These are phyloP conservation scores for Subacronicta megacephala DNA, from an alignment of 2,888 invertebrate species.

Conservation along the genomic window DNA sequence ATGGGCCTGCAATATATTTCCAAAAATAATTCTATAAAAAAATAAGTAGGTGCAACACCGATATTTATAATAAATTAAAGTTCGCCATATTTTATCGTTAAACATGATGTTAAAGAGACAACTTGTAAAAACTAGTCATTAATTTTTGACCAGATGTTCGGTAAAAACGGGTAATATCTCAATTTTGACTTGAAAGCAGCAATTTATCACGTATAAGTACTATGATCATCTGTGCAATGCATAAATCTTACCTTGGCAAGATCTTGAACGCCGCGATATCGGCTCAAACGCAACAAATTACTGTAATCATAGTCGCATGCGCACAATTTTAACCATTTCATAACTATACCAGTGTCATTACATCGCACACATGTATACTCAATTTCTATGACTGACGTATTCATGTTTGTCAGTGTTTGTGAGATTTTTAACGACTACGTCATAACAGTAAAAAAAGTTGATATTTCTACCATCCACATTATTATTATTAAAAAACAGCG, in stretches of 20 bases:
- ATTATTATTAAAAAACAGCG: too few species aligned
- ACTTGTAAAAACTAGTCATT: constrained; percentile 36
- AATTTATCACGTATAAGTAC: constrained; percentile 57
- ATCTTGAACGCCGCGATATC: constrained; percentile 66
- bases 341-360: constrained; percentile 66
- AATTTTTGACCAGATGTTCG: constrained; percentile 51
- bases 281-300: constrained; percentile 69
- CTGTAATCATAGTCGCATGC: constrained; percentile 71
- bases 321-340: constrained; percentile 68
- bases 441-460: background rate
- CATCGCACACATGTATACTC: constrained; percentile 42
- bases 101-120: constrained; percentile 41
- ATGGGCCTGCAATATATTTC: constrained; percentile 2
- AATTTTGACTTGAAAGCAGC: constrained; percentile 51
- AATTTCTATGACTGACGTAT: constrained; percentile 38
- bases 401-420: constrained; percentile 21
- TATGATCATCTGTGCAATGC: constrained; percentile 54
- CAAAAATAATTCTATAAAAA: constrained; percentile 11
- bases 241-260: constrained; percentile 66
- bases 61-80: constrained; percentile 38
- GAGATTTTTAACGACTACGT: background rate
- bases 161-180: constrained; percentile 55
- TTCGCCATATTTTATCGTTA: constrained; percentile 40
- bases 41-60: constrained; percentile 5
- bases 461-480: too few species aligned